A percentile compares a stretch with the other conserved stretches of the same genome.
Conservation (phyloP, 2,113 vertebrate genomes). For the Helogale parvula region DNA sequence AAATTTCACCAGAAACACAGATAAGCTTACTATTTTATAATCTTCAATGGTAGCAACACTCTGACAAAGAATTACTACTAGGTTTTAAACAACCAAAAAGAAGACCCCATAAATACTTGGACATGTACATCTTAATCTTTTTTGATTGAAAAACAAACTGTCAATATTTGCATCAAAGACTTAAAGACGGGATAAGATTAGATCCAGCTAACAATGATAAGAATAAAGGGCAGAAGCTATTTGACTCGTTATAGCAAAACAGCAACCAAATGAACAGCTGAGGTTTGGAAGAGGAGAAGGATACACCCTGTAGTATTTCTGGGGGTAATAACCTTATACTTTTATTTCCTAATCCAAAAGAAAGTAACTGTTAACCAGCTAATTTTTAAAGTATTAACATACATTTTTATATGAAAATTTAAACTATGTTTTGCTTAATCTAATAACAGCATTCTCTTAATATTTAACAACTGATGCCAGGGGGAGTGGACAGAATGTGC, state of each 20-base stretch:
- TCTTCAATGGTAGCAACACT: neutral
- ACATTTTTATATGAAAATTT: slow-evolving; percentile 13
- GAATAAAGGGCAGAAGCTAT: neutral
- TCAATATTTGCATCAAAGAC: slow-evolving; percentile 31
- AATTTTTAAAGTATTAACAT: neutral
- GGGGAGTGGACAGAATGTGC: neutral
- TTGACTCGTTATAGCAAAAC: neutral
- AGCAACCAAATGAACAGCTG: neutral
- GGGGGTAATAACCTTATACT: neutral
- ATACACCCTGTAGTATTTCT: neutral
- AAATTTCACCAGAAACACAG: neutral
- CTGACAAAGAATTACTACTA: neutral
- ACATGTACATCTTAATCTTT: neutral
- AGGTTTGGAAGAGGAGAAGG: slow-evolving; percentile 42
- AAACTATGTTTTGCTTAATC: neutral
- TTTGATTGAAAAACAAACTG: slow-evolving; percentile 14
- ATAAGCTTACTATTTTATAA: neutral
- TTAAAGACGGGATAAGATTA: slow-evolving; percentile 32
- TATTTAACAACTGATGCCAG: neutral
- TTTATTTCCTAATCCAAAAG: neutral
- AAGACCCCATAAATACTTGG: neutral
- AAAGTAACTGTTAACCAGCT: slow-evolving; percentile 13
- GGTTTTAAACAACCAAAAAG: neutral
- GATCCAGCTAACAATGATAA: neutral
- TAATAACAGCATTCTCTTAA: neutral